phyloP scores from a whole-genome alignment of 2,888 invertebrate species.

The Callinectes sapidus region DNA sequence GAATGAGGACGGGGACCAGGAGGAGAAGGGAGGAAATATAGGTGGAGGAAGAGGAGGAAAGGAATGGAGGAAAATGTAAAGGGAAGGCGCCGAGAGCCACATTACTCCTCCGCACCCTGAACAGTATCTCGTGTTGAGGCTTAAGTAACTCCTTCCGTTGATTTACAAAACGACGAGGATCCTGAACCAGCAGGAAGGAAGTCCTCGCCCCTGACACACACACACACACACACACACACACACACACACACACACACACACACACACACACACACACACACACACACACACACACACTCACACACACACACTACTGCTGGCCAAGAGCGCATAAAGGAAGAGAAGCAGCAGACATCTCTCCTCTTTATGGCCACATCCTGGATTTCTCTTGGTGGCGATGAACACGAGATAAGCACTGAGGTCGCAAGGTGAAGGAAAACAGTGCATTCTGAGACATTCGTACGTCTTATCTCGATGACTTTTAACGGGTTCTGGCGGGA shows the following conservation, averaged over 20 bases:
- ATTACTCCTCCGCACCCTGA: background rate
- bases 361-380: background rate
- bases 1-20: background rate
- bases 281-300: background rate
- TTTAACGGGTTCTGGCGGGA: no score
- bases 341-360: background rate
- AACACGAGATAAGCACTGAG: constrained; percentile 11
- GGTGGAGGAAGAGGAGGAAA: constrained; percentile 4
- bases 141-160: background rate
- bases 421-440: background rate
- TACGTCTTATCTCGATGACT: no score
- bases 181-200: background rate
- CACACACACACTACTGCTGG: background rate
- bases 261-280: background rate
- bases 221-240: constrained; percentile 3
- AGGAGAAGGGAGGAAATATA: background rate
- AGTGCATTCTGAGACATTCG: background rate
- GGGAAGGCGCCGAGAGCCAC: background rate
- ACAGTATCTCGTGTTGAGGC: background rate
- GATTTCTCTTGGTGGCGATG: background rate
- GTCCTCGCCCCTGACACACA: background rate
- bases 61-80: background rate
- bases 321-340: background rate
- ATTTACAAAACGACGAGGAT: background rate
- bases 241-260: constrained; percentile 3